phyloP scores from a whole-genome alignment of 2,888 invertebrate species.

The Drosophila bunnanda region DNA sequence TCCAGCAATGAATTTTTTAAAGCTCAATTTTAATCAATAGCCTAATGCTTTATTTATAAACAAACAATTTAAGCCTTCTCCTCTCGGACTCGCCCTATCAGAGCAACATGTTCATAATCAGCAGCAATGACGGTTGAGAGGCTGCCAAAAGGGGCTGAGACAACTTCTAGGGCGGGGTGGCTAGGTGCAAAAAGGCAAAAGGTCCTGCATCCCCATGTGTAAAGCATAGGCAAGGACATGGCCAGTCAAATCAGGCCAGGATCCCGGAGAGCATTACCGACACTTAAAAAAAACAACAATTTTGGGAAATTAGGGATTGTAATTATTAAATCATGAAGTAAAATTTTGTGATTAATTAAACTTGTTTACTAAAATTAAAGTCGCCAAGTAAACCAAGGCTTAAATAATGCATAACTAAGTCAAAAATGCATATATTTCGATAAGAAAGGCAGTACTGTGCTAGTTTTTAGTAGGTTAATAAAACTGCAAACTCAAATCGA shows the following conservation, averaged over 20 bases:
- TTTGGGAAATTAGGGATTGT: neutral
- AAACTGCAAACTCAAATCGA: too few species aligned
- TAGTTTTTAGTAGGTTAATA: too few species aligned
- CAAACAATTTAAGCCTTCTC: conserved; percentile 62
- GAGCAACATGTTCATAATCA: conserved; percentile 65
- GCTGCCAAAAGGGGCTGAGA: conserved; percentile 1
- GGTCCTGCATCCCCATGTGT: conserved; percentile 56
- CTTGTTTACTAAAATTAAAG: too few species aligned
- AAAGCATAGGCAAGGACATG: conserved; percentile 41
- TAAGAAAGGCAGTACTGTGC: too few species aligned
- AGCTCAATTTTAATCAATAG: conserved; percentile 74
- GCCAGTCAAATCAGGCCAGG: conserved; percentile 7
- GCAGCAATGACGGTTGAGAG: conserved; percentile 48
- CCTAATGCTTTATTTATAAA: conserved; percentile 68
- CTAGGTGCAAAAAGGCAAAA: neutral
- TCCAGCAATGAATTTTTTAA: conserved; percentile 69
- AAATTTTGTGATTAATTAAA: too few species aligned
- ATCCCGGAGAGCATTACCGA: conserved; percentile 1
- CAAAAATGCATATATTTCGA: too few species aligned
- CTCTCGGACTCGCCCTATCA: neutral
- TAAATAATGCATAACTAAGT: too few species aligned
- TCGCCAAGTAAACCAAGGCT: too few species aligned
- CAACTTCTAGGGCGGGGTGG: conserved; percentile 1
- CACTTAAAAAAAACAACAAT: neutral
- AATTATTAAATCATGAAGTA: too few species aligned